Percentiles rank a stretch among this genome's conserved stretches.
Conservation (phyloP, 2,888 invertebrate genomes). For the Mythimna pallens region DNA sequence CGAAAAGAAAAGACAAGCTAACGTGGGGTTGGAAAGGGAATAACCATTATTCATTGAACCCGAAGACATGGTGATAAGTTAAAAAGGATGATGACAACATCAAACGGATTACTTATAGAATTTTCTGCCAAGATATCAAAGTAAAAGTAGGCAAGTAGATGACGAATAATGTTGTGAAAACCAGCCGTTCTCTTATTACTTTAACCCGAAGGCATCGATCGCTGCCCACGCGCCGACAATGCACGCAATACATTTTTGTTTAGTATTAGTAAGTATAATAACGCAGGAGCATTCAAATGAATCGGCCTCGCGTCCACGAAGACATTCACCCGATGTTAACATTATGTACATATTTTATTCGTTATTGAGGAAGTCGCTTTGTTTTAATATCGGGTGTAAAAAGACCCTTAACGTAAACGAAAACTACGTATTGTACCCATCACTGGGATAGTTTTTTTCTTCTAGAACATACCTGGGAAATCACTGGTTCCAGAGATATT, state of each 20-base stretch:
- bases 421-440: too few relatives aligned
- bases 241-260: constrained; percentile 69
- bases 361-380: constrained; percentile 50
- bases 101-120: neutral
- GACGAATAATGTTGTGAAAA: constrained; percentile 1
- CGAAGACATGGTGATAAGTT: neutral
- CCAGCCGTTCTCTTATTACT: constrained; percentile 53
- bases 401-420: too few relatives aligned
- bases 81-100: neutral
- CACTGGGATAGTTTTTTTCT: too few relatives aligned
- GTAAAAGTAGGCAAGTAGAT: neutral
- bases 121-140: neutral
- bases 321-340: constrained; percentile 73
- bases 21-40: neutral
- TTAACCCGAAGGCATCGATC: constrained; percentile 66
- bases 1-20: neutral
- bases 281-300: constrained; percentile 69
- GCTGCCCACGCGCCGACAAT: constrained; percentile 75
- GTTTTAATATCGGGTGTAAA: too few relatives aligned
- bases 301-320: constrained; percentile 73
- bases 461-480: too few relatives aligned
- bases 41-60: neutral
- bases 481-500: too few relatives aligned
- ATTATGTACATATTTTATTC: constrained; percentile 49
- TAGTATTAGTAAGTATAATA: constrained; percentile 60